A percentile compares a stretch with the other conserved stretches of the same genome.
These are phyloP conservation scores for Loxodonta africana DNA, from an alignment of 2,113 vertebrate genomes.

Conservation along the genomic window DNA sequence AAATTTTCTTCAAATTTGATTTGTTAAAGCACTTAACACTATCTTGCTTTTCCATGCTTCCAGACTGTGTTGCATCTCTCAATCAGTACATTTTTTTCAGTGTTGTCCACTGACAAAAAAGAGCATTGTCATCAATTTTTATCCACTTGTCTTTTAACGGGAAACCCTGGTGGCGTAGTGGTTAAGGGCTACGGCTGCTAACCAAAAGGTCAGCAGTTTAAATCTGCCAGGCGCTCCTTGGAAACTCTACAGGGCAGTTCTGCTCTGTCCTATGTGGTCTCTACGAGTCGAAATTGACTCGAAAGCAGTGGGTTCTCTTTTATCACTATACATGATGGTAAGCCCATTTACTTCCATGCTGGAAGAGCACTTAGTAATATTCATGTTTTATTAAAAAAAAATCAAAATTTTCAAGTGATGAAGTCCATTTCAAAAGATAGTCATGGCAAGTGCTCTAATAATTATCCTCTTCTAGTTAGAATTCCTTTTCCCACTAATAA, in stretches of 20 bases:
- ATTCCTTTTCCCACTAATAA: neutral
- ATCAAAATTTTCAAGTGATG: conserved; percentile 44
- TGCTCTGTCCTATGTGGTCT: too few relatives aligned
- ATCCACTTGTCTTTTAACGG: neutral
- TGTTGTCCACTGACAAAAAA: neutral
- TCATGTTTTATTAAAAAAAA: neutral
- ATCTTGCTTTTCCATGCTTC: conserved; percentile 28
- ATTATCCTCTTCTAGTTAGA: conserved; percentile 32
- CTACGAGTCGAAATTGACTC: too few relatives aligned
- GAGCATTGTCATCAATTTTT: conserved; percentile 28
- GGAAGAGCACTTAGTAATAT: neutral
- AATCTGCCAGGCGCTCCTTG: too few relatives aligned
- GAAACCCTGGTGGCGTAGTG: too few relatives aligned
- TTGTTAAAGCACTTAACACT: neutral
- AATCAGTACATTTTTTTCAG: neutral
- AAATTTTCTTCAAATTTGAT: conserved; percentile 50
- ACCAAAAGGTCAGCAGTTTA: too few relatives aligned
- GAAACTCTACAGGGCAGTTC: too few relatives aligned
- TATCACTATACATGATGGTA: neutral
- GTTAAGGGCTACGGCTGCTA: too few relatives aligned
- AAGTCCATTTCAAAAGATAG: conserved; percentile 49
- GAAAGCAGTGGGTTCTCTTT: neutral
- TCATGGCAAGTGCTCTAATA: neutral
- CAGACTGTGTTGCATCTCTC: neutral
- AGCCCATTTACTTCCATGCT: conserved; percentile 16